Base-by-base conservation (phyloP, 2,797 vertebrate species). In the Diplodus puntazzo region DNA sequence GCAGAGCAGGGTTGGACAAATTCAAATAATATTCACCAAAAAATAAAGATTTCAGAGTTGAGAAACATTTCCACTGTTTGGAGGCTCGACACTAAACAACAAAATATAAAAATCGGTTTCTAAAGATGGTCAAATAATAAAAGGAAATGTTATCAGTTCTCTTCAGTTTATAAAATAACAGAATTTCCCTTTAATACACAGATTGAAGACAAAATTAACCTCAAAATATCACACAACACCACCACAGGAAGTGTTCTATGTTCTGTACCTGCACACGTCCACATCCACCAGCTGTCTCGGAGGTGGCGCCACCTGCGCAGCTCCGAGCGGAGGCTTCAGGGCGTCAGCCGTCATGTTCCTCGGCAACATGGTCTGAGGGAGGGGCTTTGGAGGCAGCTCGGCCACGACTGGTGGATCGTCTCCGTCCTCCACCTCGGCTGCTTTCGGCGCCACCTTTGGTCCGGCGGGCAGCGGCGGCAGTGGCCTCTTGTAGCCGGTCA, bases 351-450 rank as follows among this genome's bases (percentile, higher is more conserved):
- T 95, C 89, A 94, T 88, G 83, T 86, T 96, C 84, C 93, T 95
- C 20, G 94, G 94, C 78, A 95, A 88, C 87, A 96, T 96, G 78
- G 94, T 96, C 88, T 97, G 96, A 12, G 97, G 96, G 83, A 96
- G 94, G 64, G 96, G 95, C 84, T 91, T 94, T 0, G 94, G 95
- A 0, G 94, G 95, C 20, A 92, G 88, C 75, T 96, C 95, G 1
- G 90, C 93, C 84, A 83, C 0, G 0, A 18, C 64, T 0, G 86
- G 79, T 0, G 57, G 42, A 0, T 81, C 87, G 0, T 90, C 91
- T n/a, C 75, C 90, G 1, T 93, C 92, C 76, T 89, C 92, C 82
- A 93, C 77, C 79, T 94, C 93, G 0, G 92, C 93, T 0, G 68
- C 79, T 74, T 95, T 95, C 0, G 78, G 89, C 2, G 85, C 83